A percentile compares a stretch with the other conserved stretches of the same genome.
phyloP scores from a whole-genome alignment of 1,140 invertebrate species.

The Daktulosphaira vitifoliae region DNA sequence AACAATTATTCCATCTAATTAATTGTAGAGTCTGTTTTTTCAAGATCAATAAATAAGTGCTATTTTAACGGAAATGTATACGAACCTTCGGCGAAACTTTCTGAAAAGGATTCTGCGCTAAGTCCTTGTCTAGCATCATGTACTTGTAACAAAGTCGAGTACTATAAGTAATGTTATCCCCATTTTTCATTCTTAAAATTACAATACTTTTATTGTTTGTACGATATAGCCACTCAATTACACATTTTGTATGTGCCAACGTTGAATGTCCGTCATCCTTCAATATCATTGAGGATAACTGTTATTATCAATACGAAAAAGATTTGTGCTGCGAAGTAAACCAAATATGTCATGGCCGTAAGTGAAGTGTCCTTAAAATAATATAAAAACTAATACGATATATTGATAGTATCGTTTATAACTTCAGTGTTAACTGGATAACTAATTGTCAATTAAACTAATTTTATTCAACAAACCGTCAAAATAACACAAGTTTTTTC shows the following conservation, averaged over 20 bases:
- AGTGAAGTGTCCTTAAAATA: too few relatives aligned
- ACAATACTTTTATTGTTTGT: neutral
- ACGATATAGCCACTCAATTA: neutral
- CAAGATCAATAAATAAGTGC: constrained; percentile 1
- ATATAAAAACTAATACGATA: too few relatives aligned
- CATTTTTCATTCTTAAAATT: neutral
- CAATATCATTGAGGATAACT: neutral
- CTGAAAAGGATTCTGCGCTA: neutral
- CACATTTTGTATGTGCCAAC: constrained; percentile 9
- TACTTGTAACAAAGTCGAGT: neutral
- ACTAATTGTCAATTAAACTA: neutral
- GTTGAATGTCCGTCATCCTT: constrained; percentile 23
- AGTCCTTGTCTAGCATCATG: constrained; percentile 11
- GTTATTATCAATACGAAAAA: constrained; percentile 22
- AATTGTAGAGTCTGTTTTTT: neutral
- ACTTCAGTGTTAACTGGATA: too few relatives aligned
- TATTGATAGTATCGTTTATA: too few relatives aligned
- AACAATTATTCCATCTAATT: too few relatives aligned
- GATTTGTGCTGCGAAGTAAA: constrained; percentile 16
- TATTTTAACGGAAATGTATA: constrained; percentile 17
- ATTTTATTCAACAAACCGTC: too few relatives aligned
- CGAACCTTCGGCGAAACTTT: neutral
- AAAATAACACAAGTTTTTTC: too few relatives aligned
- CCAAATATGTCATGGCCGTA: constrained; percentile 6
- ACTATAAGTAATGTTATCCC: neutral